These are phyloP conservation scores for Lepas anatifera DNA, from an alignment of 2,888 invertebrate species.

Conservation along the genomic window DNA sequence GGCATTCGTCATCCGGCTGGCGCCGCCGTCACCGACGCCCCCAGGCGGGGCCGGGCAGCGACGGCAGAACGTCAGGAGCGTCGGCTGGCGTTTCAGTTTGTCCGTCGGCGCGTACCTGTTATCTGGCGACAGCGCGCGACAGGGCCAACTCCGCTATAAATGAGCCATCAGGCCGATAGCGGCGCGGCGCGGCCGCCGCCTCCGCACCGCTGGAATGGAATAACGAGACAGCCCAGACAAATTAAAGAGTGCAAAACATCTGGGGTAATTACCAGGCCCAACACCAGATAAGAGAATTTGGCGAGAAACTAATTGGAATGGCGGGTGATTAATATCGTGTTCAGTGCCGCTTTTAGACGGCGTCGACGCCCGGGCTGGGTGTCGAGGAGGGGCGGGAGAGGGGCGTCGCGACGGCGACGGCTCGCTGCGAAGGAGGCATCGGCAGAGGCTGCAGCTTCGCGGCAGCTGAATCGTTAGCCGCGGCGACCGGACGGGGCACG, in stretches of 20 bases:
- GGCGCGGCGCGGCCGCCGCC: no score
- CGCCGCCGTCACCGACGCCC: background rate
- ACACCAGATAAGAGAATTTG: conserved; percentile 3
- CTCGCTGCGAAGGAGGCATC: no score
- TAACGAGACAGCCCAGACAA: conserved; percentile 11
- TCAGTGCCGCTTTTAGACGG: conserved; percentile 4
- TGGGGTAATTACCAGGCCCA: background rate
- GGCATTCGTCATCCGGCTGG: background rate
- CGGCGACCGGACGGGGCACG: no score
- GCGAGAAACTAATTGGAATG: conserved; percentile 8
- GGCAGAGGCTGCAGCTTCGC: no score
- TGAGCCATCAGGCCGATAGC: background rate
- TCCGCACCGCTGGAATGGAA: background rate
- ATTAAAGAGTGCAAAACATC: conserved; percentile 12
- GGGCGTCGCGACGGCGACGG: background rate
- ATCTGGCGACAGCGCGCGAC: background rate
- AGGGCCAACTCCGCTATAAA: background rate
- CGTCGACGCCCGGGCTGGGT: background rate
- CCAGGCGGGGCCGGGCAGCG: no score
- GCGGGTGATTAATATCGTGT: conserved; percentile 6
- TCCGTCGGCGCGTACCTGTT: background rate
- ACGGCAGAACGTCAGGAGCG: no score
- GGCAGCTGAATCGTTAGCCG: no score
- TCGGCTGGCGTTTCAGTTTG: no score
- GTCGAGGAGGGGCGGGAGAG: background rate